phyloP scores from a whole-genome alignment of 2,113 vertebrate species.

The Peromyscus leucopus region DNA sequence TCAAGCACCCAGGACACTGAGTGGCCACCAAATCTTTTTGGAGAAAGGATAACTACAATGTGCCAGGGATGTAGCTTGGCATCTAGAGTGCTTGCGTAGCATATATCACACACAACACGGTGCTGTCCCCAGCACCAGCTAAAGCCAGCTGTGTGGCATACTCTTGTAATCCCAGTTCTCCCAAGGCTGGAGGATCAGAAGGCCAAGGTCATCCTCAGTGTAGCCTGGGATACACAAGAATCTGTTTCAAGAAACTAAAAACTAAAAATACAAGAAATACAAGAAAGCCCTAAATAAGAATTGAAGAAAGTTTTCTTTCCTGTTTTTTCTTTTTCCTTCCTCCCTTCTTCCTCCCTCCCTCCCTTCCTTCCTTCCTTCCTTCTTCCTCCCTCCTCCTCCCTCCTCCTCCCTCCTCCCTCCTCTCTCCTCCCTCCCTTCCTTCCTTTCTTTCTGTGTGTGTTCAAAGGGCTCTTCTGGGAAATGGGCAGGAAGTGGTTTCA shows the following conservation, averaged over 20 bases:
- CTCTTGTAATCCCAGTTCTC: background rate
- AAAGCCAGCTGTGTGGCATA: background rate
- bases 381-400: too few relatives aligned
- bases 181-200: background rate
- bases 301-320: background rate
- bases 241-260: background rate
- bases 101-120: background rate
- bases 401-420: too few relatives aligned
- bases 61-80: background rate
- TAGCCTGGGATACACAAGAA: background rate
- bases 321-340: background rate
- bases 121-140: background rate
- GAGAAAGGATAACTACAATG: constrained; percentile 2
- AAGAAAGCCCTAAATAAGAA: background rate
- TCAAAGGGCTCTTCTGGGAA: background rate
- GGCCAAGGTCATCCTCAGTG: background rate
- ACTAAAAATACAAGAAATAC: too few relatives aligned
- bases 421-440: too few relatives aligned
- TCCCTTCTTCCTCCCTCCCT: too few relatives aligned
- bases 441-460: background rate
- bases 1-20: background rate
- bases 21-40: background rate
- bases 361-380: too few relatives aligned
- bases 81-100: background rate
- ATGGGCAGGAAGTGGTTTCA: background rate